Base-by-base conservation (phyloP, 1,140 invertebrate genomes). In the Lanistes nyassanus region DNA sequence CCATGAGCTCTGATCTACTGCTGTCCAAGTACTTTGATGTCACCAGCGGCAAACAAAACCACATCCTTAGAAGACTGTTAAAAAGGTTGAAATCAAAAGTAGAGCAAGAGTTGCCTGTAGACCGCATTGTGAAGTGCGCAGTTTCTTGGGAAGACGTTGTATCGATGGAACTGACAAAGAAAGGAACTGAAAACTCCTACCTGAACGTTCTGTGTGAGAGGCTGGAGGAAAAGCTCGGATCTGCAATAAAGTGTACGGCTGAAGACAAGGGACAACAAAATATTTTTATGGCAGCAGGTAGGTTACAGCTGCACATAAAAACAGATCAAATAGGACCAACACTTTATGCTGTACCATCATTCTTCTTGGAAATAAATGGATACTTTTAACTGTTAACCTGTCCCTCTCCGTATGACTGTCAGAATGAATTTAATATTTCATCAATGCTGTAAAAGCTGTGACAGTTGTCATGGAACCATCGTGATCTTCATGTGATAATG, bases 211-310 rank as follows among this genome's bases (percentile, higher is more conserved):
- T 29, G 67, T 69, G 6, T 37, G 47, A 69, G 31, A 16, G 23
- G 34, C 23, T 47, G 39, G n/a, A 29, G 36, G 2, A 11, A 2
- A 69, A 47, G 39, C 47, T 47, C 23, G 13, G 23, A 23, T 4
- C 67, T 23, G 47, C 26, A 26, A 42, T 47, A 4, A 42, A 39
- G 37, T 3, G 11, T 60, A 23, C n/a, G 5, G 16, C 37, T 47
- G 67, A 39, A 6, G 67, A 69, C 42, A 39, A 47, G 23, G 23
- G 31, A 19, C 21, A 37, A 26, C 26, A 39, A 9, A 29, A 69
- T 51, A 39, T 29, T n/a, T 69, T 42, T 69, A 39, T 29, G 47
- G 67, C 36, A 29, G 26, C 31, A 36, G 47, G 67, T 69, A 69
- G 3, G 37, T 23, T 4, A 31, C 31, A 66, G n/a, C 21, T 62